These are phyloP conservation scores for Rugalucina vietnamica DNA, from an alignment of 2,888 invertebrate genomes.

Conservation along the genomic window DNA sequence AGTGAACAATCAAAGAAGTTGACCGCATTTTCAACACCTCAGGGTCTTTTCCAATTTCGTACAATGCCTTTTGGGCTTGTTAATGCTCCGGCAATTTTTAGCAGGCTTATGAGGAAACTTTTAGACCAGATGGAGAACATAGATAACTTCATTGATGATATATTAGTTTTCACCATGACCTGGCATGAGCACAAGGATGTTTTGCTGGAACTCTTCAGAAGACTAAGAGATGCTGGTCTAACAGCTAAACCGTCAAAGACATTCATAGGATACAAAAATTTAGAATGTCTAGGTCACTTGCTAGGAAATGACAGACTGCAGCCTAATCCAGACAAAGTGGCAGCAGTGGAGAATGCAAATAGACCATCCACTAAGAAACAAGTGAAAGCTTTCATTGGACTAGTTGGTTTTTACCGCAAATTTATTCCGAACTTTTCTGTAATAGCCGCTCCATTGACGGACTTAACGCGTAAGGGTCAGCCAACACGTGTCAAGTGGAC, in stretches of 20 bases:
- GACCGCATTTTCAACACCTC: conserved; percentile 17
- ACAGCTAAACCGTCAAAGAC: conserved; percentile 54
- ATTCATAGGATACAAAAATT: conserved; percentile 6
- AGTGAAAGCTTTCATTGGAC: conserved; percentile 11
- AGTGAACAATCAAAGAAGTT: background rate
- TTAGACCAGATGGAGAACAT: conserved; percentile 33
- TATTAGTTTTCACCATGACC: conserved; percentile 42
- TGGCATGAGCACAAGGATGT: conserved; percentile 46
- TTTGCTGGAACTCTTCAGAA: conserved; percentile 34
- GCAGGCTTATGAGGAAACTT: conserved; percentile 51
- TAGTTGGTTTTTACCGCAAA: conserved; percentile 18
- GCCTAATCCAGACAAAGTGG: conserved; percentile 27
- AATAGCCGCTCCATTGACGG: conserved; percentile 51
- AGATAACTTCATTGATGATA: conserved; percentile 59
- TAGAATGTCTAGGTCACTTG: conserved; percentile 40
- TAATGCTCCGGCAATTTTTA: conserved; percentile 40
- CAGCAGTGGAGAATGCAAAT: conserved; percentile 11
- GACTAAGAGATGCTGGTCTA: conserved; percentile 41
- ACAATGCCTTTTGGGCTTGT: conserved; percentile 28
- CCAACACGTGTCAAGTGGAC: conserved; percentile 32
- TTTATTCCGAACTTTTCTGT: conserved; percentile 49
- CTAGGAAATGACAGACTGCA: conserved; percentile 21
- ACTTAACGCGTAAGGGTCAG: conserved; percentile 49
- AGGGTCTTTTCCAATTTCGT: conserved; percentile 14
- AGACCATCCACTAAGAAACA: conserved; percentile 19